Percentiles rank a stretch among this genome's conserved stretches.
These are phyloP conservation scores for Anodontia alba DNA, from an alignment of 2,888 invertebrate genomes.

Conservation along the genomic window DNA sequence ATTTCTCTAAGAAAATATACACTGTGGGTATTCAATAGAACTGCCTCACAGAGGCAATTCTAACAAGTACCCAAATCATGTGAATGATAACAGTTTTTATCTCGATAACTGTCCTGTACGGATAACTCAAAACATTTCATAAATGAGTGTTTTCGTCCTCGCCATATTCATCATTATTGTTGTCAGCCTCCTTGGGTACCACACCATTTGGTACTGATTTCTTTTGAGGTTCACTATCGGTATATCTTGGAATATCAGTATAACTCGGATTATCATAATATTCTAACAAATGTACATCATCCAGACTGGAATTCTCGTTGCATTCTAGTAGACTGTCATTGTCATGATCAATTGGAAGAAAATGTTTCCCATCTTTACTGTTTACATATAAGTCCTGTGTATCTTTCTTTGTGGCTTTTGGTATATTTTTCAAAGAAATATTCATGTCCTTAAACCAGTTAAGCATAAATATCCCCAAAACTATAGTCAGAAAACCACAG, in stretches of 20 bases:
- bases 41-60: too few species aligned
- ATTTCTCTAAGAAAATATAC: too few species aligned
- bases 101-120: too few species aligned
- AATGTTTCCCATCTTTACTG: background rate
- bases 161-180: too few species aligned
- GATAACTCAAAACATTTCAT: too few species aligned
- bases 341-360: constrained; percentile 4
- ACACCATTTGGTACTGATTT: background rate
- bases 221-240: background rate
- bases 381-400: background rate
- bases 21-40: too few species aligned
- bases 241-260: background rate
- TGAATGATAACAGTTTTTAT: too few species aligned
- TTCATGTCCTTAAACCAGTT: constrained; percentile 95
- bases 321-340: constrained; percentile 30
- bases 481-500: constrained; percentile 94
- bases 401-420: constrained; percentile 52
- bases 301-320: constrained; percentile 46
- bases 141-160: constrained; percentile 2
- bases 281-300: constrained; percentile 30
- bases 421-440: constrained; percentile 58
- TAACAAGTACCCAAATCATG: too few species aligned
- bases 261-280: constrained; percentile 18
- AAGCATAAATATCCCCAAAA: constrained; percentile 95
- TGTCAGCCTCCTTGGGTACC: background rate